Evolutionary conservation across 1,140 invertebrate species (phyloP).

Genomic region (Dryas iulia): DNA sequence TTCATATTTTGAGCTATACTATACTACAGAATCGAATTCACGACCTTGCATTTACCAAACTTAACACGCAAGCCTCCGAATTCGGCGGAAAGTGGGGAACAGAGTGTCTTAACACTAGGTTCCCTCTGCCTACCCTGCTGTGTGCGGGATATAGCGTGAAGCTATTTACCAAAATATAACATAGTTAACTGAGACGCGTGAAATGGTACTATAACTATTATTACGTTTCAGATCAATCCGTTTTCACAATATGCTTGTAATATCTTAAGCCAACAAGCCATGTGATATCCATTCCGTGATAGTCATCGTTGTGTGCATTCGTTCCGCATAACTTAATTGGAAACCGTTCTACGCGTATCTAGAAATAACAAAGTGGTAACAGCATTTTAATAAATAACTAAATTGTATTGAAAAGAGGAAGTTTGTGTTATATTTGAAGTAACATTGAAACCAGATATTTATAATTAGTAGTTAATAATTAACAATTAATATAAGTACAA

Average conservation of each 20-base stretch:
- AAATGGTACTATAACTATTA: neutral
- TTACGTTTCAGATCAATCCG: neutral
- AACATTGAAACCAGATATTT: neutral
- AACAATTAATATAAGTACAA: too few species aligned
- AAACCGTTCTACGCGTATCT: slow-evolving; percentile 49
- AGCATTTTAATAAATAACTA: slow-evolving; percentile 14
- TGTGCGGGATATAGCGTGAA: too few species aligned
- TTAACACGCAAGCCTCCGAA: too few species aligned
- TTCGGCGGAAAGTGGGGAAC: too few species aligned
- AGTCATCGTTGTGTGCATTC: slow-evolving; percentile 36
- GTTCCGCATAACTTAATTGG: slow-evolving; percentile 74
- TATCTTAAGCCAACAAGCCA: slow-evolving; percentile 6
- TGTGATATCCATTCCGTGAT: slow-evolving; percentile 30
- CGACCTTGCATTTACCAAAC: neutral
- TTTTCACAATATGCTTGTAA: neutral
- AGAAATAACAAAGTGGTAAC: slow-evolving; percentile 34
- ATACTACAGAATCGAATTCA: neutral
- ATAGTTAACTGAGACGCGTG: neutral
- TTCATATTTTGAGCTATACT: too few species aligned
- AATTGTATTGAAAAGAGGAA: neutral
- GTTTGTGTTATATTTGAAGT: neutral
- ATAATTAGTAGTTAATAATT: neutral
- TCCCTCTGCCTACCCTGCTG: too few species aligned
- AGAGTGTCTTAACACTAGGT: too few species aligned
- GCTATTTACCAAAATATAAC: neutral